Percentiles rank a stretch among this genome's conserved stretches.
phyloP scores from a whole-genome alignment of 64 coral and sea anemone genomes.

The Acropora yongei region DNA sequence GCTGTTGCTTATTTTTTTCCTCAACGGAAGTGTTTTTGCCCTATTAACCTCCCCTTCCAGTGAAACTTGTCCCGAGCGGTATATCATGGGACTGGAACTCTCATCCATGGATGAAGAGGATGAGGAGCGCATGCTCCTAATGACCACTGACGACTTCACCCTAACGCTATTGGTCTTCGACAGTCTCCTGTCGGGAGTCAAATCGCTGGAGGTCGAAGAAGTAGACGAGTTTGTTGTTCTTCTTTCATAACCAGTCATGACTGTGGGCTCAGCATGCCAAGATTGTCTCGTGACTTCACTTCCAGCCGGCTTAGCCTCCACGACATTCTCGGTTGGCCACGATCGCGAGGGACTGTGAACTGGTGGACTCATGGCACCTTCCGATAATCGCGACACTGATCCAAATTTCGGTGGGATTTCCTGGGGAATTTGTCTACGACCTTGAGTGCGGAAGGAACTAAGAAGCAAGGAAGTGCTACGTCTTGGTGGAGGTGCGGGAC shows the following conservation, averaged over 20 bases:
- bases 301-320: conserved; percentile 17
- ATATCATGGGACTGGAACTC: background rate
- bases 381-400: conserved; percentile 24
- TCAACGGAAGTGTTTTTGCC: background rate
- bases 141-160: conserved; percentile 15
- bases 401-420: conserved; percentile 47
- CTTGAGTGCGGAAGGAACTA: conserved; percentile 78
- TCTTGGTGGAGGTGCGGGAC: conserved; percentile 81
- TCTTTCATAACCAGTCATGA: conserved; percentile 18
- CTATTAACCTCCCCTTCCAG: background rate
- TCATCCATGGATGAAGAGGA: conserved; percentile 28
- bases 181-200: background rate
- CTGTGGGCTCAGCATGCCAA: conserved; percentile 78
- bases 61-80: conserved; percentile 1
- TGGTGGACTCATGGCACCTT: conserved; percentile 33
- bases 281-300: conserved; percentile 68
- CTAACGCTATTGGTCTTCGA: conserved; percentile 12
- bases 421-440: conserved; percentile 20
- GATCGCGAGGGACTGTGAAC: conserved; percentile 77
- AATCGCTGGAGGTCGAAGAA: conserved; percentile 25
- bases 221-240: conserved; percentile 5
- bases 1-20: background rate
- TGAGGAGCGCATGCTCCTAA: conserved; percentile 17
- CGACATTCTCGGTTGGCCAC: conserved; percentile 64
- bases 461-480: conserved; percentile 77